phyloP scores from a whole-genome alignment of 2,888 invertebrate species.

The Timema podura region DNA sequence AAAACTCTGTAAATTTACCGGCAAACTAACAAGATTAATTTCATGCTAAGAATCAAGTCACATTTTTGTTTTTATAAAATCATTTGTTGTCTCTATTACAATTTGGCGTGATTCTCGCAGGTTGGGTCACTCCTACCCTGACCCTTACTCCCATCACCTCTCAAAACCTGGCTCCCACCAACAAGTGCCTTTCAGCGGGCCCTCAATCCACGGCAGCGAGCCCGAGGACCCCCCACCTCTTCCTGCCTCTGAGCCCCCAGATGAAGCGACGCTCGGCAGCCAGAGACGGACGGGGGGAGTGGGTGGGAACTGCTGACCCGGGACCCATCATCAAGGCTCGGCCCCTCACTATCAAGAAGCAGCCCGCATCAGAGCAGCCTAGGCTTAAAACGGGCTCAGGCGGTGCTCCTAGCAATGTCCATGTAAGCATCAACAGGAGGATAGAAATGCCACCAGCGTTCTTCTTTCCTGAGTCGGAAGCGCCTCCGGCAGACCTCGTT shows the following conservation, averaged over 20 bases:
- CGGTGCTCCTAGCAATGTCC: conserved; percentile 47
- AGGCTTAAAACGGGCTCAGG: conserved; percentile 48
- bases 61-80: no score
- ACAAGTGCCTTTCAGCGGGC: conserved; percentile 30
- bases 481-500: conserved; percentile 54
- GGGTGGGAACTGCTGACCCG: conserved; percentile 17
- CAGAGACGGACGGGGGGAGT: conserved; percentile 23
- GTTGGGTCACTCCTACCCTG: no score
- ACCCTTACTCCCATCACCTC: no score
- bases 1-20: no score
- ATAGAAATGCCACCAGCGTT: conserved; percentile 82
- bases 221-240: conserved; percentile 31
- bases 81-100: no score
- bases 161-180: neutral
- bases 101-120: no score
- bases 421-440: conserved; percentile 64
- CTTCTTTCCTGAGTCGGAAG: conserved; percentile 72
- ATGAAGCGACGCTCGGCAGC: conserved; percentile 26
- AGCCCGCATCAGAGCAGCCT: conserved; percentile 75
- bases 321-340: conserved; percentile 65
- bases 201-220: conserved; percentile 31
- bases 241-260: conserved; percentile 31
- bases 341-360: conserved; percentile 78
- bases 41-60: no score
- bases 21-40: no score